phyloP scores from a whole-genome alignment of 1,140 invertebrate genomes.

The Aphis gossypii region DNA sequence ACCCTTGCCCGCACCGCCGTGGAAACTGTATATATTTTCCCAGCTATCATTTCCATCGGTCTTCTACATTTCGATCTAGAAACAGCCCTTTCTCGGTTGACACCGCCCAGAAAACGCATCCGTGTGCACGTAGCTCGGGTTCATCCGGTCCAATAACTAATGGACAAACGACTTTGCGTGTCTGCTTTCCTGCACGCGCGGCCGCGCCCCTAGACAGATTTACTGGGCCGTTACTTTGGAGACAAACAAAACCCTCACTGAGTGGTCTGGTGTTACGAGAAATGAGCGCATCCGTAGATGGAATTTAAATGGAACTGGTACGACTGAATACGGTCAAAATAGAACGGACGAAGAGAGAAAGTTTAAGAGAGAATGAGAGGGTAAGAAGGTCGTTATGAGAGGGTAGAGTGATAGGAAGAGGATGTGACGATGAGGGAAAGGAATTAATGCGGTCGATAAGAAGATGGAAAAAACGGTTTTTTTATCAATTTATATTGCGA shows the following conservation, averaged over 20 bases:
- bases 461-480: background rate
- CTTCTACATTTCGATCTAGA: background rate
- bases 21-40: background rate
- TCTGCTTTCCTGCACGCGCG: background rate
- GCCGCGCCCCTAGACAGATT: background rate
- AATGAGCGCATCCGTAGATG: background rate
- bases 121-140: background rate
- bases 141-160: constrained; percentile 44
- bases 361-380: background rate
- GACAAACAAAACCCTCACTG: background rate
- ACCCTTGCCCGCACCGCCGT: background rate
- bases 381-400: background rate
- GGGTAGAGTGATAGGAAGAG: too few species aligned
- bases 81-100: background rate
- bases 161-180: constrained; percentile 10
- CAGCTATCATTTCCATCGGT: background rate
- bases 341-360: background rate
- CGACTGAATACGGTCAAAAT: background rate
- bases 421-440: background rate
- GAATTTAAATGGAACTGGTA: constrained; percentile 44
- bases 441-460: background rate
- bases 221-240: constrained; percentile 22
- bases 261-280: background rate
- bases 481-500: background rate
- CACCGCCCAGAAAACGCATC: background rate